phyloP scores from a whole-genome alignment of 2,888 invertebrate species.

The Dusona sp. region DNA sequence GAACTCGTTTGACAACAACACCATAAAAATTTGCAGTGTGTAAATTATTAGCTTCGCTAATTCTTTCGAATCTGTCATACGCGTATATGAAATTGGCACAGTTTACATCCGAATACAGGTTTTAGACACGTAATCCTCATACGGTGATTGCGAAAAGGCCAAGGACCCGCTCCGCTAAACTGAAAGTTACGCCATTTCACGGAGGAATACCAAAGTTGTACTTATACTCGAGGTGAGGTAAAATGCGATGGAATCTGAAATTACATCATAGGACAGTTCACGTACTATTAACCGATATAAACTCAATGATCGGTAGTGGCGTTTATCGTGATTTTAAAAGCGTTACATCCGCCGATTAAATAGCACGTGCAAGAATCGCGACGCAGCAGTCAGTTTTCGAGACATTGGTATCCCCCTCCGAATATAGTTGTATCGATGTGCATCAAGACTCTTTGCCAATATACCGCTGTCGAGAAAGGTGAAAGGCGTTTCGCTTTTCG shows the following conservation, averaged over 20 bases:
- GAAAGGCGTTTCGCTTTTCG: conserved; percentile 66
- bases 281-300: conserved; percentile 18
- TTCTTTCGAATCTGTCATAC: background rate
- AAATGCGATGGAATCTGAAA: conserved; percentile 16
- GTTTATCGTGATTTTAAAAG: background rate
- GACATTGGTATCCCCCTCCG: conserved; percentile 13
- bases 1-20: background rate
- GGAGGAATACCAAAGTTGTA: conserved; percentile 57
- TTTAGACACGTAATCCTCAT: conserved; percentile 1
- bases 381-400: conserved; percentile 25
- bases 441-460: conserved; percentile 44
- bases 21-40: background rate
- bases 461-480: conserved; percentile 54
- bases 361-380: conserved; percentile 30
- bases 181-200: background rate
- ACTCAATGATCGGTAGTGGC: background rate
- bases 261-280: conserved; percentile 49
- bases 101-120: background rate
- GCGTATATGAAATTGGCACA: background rate
- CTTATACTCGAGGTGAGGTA: conserved; percentile 6
- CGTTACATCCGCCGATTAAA: background rate
- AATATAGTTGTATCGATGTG: conserved; percentile 27
- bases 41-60: background rate
- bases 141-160: conserved; percentile 40
- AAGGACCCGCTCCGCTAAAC: conserved; percentile 29